Evolutionary conservation across 2,888 invertebrate species (phyloP).

Genomic region (Phengaris arion): DNA sequence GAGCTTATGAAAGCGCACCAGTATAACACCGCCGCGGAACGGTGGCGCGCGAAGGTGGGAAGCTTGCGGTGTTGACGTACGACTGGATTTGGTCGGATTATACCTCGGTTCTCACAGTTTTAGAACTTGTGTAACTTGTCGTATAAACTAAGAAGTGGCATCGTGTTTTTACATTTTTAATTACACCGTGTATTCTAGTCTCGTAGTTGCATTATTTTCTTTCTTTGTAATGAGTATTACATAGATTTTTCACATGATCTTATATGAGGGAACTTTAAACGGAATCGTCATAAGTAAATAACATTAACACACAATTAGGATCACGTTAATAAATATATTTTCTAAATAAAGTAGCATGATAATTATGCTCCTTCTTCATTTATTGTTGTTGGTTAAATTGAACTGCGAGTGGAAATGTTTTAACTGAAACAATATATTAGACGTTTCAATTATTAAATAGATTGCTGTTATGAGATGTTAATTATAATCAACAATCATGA

Average conservation of each 20-base stretch:
- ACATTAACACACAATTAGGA: slow-evolving; percentile 12
- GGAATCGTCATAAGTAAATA: slow-evolving; percentile 17
- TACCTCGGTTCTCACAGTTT: slow-evolving; percentile 72
- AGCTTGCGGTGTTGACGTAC: slow-evolving; percentile 54
- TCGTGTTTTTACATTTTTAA: slow-evolving; percentile 74
- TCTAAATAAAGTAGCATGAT: neutral
- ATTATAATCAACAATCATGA: neutral
- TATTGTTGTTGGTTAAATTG: neutral
- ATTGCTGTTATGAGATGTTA: neutral
- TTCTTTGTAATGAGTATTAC: slow-evolving; percentile 25
- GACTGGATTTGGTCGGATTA: slow-evolving; percentile 58
- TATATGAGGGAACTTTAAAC: neutral
- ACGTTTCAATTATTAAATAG: neutral
- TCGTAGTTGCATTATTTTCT: slow-evolving; percentile 40
- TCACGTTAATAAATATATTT: slow-evolving; percentile 4
- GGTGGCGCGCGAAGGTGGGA: slow-evolving; percentile 50
- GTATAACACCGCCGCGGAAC: slow-evolving; percentile 55
- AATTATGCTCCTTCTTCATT: slow-evolving; percentile 15
- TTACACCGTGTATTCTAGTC: slow-evolving; percentile 59
- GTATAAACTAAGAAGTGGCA: slow-evolving; percentile 76
- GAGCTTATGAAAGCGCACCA: slow-evolving; percentile 75
- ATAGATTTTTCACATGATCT: slow-evolving; percentile 25
- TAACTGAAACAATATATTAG: neutral
- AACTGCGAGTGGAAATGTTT: slow-evolving; percentile 1
- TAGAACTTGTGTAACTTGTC: slow-evolving; percentile 74